Evolutionary conservation across 2,113 vertebrate genomes (phyloP).

Genomic region (Xenotilapia flavipinnis): DNA sequence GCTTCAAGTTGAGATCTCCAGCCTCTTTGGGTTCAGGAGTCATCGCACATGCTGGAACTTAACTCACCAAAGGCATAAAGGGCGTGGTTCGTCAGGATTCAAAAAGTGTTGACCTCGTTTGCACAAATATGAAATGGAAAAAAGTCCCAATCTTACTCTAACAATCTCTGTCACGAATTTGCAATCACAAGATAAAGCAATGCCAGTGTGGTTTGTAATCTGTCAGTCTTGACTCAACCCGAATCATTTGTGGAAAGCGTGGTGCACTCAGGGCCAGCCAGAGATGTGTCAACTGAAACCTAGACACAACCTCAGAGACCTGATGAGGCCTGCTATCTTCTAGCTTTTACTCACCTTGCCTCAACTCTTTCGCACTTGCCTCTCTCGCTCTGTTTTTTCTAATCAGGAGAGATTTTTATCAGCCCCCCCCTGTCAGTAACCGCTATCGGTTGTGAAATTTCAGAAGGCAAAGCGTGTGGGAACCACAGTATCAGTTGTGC

Average conservation of each 20-base stretch:
- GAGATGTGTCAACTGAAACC: slow-evolving; percentile 55
- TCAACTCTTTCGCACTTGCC: slow-evolving; percentile 32
- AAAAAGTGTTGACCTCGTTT: background rate
- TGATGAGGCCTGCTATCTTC: slow-evolving; percentile 29
- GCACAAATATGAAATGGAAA: background rate
- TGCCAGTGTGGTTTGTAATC: slow-evolving; percentile 34
- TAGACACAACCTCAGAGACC: slow-evolving; percentile 53
- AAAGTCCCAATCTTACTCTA: background rate
- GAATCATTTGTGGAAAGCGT: slow-evolving; percentile 44
- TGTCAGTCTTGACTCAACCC: slow-evolving; percentile 14
- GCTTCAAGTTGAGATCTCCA: slow-evolving; percentile 34
- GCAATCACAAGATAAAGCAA: slow-evolving; percentile 27
- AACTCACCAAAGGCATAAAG: background rate
- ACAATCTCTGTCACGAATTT: slow-evolving; percentile 8
- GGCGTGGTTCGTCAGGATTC: background rate
- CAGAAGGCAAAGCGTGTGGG: slow-evolving; percentile 69
- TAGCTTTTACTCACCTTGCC: slow-evolving; percentile 26
- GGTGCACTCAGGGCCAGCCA: background rate
- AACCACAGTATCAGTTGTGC: slow-evolving; percentile 64
- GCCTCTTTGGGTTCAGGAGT: slow-evolving; percentile 53
- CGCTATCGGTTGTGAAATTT: slow-evolving; percentile 72
- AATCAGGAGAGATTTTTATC: slow-evolving; percentile 72
- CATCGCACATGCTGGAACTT: background rate
- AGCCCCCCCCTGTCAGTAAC: slow-evolving; percentile 62
- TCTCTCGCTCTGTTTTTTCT: slow-evolving; percentile 29